phyloP scores from a whole-genome alignment of 2,113 vertebrate genomes.

The Phrynosoma platyrhinos region DNA sequence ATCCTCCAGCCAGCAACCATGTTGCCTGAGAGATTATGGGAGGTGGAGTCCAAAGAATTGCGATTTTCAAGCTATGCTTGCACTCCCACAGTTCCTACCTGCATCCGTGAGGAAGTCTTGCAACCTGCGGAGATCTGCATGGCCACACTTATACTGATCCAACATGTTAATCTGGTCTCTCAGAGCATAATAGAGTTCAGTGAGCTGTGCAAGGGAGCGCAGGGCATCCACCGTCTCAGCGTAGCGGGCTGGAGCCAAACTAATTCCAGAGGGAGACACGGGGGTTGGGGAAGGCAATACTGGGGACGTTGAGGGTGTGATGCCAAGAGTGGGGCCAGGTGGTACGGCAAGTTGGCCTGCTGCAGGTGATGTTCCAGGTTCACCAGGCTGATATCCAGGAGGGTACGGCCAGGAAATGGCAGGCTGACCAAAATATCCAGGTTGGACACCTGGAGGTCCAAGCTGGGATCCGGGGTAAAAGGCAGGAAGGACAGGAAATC shows the following conservation, averaged over 20 bases:
- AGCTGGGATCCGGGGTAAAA: background rate
- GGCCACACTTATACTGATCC: constrained; percentile 65
- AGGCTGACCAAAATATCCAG: background rate
- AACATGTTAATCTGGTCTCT: constrained; percentile 70
- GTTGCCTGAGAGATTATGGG: too few species aligned
- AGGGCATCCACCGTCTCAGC: constrained; percentile 69
- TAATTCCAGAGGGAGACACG: background rate
- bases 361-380: background rate
- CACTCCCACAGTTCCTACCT: constrained; percentile 43
- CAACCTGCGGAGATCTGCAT: constrained; percentile 66
- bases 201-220: constrained; percentile 63
- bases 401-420: background rate
- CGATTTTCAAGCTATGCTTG: too few species aligned
- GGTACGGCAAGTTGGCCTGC: background rate
- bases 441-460: background rate
- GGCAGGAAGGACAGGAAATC: rapidly evolving
- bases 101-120: constrained; percentile 12
- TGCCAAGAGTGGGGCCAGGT: rapidly evolving
- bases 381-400: background rate
- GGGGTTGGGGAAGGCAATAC: rapidly evolving
- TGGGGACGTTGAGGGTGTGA: rapidly evolving
- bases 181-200: constrained; percentile 61
- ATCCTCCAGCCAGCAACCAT: too few species aligned
- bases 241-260: constrained; percentile 33
- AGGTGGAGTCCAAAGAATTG: too few species aligned